Conservation (phyloP, 2,113 vertebrate species). For the Bucco capensis region DNA sequence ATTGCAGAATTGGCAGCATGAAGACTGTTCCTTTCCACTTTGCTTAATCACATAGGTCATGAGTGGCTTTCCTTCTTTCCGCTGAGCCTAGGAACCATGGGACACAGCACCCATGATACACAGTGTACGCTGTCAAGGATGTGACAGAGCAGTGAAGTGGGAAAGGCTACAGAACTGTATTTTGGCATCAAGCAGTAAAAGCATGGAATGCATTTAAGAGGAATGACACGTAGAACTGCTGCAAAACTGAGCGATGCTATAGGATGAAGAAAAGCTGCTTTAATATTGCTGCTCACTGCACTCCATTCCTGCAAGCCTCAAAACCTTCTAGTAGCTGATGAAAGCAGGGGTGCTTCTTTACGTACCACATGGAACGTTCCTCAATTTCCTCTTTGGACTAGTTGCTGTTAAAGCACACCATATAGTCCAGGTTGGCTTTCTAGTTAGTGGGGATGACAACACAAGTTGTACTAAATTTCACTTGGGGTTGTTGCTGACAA, state of each 20-base stretch:
- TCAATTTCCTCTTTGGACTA: neutral
- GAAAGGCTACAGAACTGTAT: neutral
- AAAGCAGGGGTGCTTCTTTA: neutral
- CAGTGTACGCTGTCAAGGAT: neutral
- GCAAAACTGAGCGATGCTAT: neutral
- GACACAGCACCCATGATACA: fast-evolving
- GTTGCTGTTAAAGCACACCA: neutral
- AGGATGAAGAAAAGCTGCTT: neutral
- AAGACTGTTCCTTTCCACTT: neutral
- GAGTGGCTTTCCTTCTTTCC: neutral
- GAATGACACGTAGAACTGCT: fast-evolving
- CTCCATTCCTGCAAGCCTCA: neutral
- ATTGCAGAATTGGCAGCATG: neutral
- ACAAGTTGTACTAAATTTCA: too few species aligned
- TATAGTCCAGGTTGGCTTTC: neutral
- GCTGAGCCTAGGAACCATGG: neutral
- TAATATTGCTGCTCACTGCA: neutral
- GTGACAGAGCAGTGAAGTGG: neutral
- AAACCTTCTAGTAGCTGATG: neutral
- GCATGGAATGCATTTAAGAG: neutral
- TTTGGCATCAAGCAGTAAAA: neutral
- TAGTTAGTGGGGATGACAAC: neutral
- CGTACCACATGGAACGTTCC: neutral
- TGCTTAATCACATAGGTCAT: neutral
- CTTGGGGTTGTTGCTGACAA: neutral